Evolutionary conservation across 2,113 vertebrate species (phyloP), one percentile per base, ranked within the genome.

Genomic region (Hylia prasina): DNA sequence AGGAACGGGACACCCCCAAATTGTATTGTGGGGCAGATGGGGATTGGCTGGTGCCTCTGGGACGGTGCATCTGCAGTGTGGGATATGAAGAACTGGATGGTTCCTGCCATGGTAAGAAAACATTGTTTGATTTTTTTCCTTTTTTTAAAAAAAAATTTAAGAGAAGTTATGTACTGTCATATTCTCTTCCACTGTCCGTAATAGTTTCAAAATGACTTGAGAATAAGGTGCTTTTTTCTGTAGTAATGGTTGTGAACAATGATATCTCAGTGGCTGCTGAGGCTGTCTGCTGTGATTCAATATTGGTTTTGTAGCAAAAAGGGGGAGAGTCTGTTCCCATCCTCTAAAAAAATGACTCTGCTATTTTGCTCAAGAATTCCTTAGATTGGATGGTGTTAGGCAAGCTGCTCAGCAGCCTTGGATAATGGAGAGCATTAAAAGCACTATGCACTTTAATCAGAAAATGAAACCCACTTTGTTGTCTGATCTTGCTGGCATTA

Each of bases 1-100:
- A 99, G 95, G 99, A 99, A 76, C 98, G 98, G 7, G 99, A 99
- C 96, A 99, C 99, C n/a, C 99, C 99, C 37, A 99, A 99, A 63
- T 95, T 99, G 35, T 99, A 99, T 54, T 99, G 99, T 88, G 99
- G 99, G 89, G 99, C 99, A 28, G 99, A 99, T 54, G 99, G 99
- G 33, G 99, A 99, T 82, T 99, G 99, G 99, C 97, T 99, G 81
- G 99, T 99, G 66, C 99, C 99, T 54, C 97, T 99, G 51, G 99
- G 99, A 93, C 98, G 98, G 30, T 99, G 99, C 40, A 99, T 99
- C 91, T 99, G 99, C 97, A 99, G 98, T n/a, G 94, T 98, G 53
- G 99, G 99, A 11, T 99, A 99, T 83, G 99, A 99, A 97, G 99
- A 99, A 97, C 85, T 98, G 15, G 99, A 99, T 31, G 99, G 98